Evolutionary conservation across 2,797 vertebrate species (phyloP).

Genomic region (Gadopsis bispinosus): DNA sequence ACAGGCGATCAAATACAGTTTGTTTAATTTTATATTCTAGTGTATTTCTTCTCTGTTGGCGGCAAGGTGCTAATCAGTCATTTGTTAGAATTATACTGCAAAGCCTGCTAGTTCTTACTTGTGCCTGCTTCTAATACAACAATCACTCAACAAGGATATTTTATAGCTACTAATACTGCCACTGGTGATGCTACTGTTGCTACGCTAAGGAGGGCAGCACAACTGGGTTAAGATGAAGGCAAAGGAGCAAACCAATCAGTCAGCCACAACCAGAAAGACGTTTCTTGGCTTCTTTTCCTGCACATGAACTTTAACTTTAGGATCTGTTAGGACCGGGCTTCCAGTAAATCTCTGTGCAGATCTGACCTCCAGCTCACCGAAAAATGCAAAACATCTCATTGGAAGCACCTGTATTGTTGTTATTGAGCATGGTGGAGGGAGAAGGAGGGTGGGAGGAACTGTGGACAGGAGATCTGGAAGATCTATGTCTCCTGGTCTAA

Average conservation of each 20-base stretch:
- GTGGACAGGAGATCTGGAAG: slow-evolving; percentile 34
- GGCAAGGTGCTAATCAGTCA: background rate
- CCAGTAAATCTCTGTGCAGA: slow-evolving; percentile 49
- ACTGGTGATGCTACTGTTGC: background rate
- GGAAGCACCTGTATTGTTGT: slow-evolving; percentile 38
- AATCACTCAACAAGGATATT: background rate
- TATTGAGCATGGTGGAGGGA: background rate
- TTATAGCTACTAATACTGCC: background rate
- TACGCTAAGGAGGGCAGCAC: background rate
- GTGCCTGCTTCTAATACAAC: background rate
- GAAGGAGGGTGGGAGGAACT: background rate
- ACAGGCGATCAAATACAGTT: background rate
- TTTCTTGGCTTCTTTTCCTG: slow-evolving; percentile 3
- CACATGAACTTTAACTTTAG: slow-evolving; percentile 31
- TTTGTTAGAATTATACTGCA: background rate
- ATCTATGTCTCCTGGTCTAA: slow-evolving; percentile 52
- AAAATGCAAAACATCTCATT: slow-evolving; percentile 46
- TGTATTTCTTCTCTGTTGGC: background rate
- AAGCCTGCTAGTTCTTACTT: background rate
- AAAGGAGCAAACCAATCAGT: background rate
- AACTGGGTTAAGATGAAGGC: background rate
- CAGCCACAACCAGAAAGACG: background rate
- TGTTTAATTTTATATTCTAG: background rate
- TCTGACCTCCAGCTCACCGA: slow-evolving; percentile 34
- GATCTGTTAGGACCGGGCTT: slow-evolving; percentile 49